Evolutionary conservation across 2,797 vertebrate species (phyloP).

Genomic region (Erpetoichthys calabaricus): DNA sequence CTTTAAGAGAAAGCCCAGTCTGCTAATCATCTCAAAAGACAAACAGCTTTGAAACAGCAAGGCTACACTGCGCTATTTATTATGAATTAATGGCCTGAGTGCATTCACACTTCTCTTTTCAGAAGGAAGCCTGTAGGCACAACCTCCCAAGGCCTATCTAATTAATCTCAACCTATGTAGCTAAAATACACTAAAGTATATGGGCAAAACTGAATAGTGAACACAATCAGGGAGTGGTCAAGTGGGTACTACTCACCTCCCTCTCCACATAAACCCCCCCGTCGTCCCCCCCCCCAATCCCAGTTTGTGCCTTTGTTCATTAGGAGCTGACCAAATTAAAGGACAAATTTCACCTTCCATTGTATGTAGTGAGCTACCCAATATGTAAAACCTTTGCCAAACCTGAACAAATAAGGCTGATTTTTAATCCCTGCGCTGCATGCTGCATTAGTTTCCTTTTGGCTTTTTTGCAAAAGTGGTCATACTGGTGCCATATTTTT

Average conservation of each 20-base stretch:
- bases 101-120: constrained; percentile 47
- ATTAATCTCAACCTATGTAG: constrained; percentile 56
- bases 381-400: constrained; percentile 38
- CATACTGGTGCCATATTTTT: too few species aligned
- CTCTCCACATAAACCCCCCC: too few species aligned
- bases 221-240: constrained; percentile 33
- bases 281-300: constrained; percentile 10
- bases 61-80: constrained; percentile 42
- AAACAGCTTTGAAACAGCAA: constrained; percentile 38
- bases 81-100: constrained; percentile 48
- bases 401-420: constrained; percentile 33
- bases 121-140: constrained; percentile 45
- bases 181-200: constrained; percentile 40
- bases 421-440: constrained; percentile 43
- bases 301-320: constrained; percentile 39
- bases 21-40: constrained; percentile 35
- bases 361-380: constrained; percentile 36
- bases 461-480: constrained; percentile 14
- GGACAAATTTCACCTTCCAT: constrained; percentile 43
- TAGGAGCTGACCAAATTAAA: constrained; percentile 39
- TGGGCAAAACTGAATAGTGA: constrained; percentile 30
- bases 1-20: constrained; percentile 20
- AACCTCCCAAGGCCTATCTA: constrained; percentile 52
- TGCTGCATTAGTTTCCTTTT: constrained; percentile 28
- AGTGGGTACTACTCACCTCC: constrained; percentile 18